Conservation (phyloP, 1,140 invertebrate genomes). For the Bombus superbus region DNA sequence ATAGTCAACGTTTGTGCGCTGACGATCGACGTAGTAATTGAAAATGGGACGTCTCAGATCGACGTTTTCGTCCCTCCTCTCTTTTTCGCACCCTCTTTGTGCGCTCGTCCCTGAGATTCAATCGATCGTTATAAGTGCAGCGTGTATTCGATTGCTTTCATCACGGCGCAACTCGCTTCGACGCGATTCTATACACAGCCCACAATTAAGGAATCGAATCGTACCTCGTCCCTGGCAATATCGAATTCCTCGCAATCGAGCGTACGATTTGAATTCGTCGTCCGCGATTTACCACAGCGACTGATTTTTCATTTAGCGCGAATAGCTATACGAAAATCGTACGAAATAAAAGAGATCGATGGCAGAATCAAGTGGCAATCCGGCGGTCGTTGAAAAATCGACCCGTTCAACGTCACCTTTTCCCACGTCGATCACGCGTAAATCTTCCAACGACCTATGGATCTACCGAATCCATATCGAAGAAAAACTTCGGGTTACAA, state of each 20-base stretch:
- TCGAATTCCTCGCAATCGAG: neutral
- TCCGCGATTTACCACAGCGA: neutral
- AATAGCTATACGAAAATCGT: neutral
- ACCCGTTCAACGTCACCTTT: neutral
- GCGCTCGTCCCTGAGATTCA: neutral
- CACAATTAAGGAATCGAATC: neutral
- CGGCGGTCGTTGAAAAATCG: neutral
- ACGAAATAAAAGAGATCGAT: neutral
- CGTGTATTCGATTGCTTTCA: neutral
- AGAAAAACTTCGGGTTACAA: neutral
- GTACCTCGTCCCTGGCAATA: neutral
- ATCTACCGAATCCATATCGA: neutral
- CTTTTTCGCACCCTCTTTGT: neutral
- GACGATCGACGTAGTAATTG: slow-evolving; percentile 52
- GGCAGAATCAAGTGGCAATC: neutral
- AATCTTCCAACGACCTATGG: neutral
- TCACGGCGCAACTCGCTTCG: neutral
- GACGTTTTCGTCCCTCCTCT: neutral
- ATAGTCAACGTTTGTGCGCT: slow-evolving; percentile 21
- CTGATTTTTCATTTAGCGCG: neutral
- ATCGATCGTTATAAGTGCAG: slow-evolving; percentile 9
- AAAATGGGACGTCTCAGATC: slow-evolving; percentile 47
- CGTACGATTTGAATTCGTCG: neutral
- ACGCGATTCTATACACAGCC: neutral
- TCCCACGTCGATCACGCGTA: slow-evolving; percentile 25